Evolutionary conservation across 2,888 invertebrate species (phyloP).

Genomic region (Drosophila peninsularis): DNA sequence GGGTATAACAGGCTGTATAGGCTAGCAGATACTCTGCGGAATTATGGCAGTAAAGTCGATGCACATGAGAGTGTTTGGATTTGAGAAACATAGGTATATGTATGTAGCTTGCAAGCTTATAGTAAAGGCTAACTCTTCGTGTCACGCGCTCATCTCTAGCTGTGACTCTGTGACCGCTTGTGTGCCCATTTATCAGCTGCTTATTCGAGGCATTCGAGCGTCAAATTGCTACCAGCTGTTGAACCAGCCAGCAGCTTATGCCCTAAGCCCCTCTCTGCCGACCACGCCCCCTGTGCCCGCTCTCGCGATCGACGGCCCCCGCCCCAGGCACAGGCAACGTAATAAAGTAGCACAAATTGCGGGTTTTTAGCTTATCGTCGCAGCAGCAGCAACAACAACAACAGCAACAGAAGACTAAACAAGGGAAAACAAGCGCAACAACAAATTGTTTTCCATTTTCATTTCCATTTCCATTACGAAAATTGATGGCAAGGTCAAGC

Average conservation of each 20-base stretch:
- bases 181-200: conserved; percentile 25
- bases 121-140: background rate
- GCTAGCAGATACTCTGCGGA: conserved; percentile 14
- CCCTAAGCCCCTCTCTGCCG: background rate
- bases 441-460: conserved; percentile 43
- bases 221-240: conserved; percentile 68
- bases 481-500: conserved; percentile 81
- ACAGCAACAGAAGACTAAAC: conserved; percentile 31
- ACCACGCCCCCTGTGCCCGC: background rate
- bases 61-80: too few species aligned
- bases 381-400: conserved; percentile 4
- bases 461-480: conserved; percentile 63
- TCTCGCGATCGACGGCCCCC: background rate
- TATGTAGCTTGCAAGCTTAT: too few species aligned
- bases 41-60: background rate
- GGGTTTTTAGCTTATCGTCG: conserved; percentile 71
- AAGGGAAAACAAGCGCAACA: conserved; percentile 11
- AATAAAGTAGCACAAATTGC: conserved; percentile 71
- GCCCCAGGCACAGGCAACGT: conserved; percentile 17
- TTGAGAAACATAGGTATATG: too few species aligned
- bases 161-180: background rate
- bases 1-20: background rate
- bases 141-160: background rate
- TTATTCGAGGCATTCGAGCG: conserved; percentile 62
- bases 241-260: conserved; percentile 6